These are phyloP conservation scores for Parus major DNA, from an alignment of 2,113 vertebrate species.

Conservation along the genomic window DNA sequence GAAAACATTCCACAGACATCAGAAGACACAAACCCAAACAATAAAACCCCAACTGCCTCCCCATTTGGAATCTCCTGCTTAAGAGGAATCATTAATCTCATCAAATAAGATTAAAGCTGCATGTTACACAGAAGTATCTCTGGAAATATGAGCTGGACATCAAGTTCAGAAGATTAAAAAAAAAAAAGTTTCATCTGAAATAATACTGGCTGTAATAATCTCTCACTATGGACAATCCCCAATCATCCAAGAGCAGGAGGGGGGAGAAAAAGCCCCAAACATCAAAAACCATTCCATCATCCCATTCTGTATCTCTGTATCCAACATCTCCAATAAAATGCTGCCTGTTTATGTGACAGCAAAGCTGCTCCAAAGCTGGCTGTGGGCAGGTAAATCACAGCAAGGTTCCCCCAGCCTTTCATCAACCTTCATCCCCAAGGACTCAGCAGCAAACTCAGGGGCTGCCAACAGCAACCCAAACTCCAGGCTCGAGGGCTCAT, in stretches of 20 bases:
- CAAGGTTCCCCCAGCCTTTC: neutral
- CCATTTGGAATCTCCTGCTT: neutral
- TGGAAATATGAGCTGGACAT: neutral
- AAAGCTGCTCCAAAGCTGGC: neutral
- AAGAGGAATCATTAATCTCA: neutral
- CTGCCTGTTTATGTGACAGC: neutral
- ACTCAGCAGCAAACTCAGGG: neutral
- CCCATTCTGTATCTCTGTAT: neutral
- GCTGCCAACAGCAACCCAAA: neutral
- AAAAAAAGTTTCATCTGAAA: neutral
- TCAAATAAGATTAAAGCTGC: constrained; percentile 8
- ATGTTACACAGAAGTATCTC: neutral
- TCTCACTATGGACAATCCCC: neutral
- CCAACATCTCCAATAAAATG: neutral
- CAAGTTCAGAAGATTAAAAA: neutral
- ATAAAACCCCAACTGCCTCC: neutral
- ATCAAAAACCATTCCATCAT: neutral
- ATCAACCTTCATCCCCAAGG: neutral
- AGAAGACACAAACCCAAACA: neutral
- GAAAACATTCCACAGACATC: neutral
- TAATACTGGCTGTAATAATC: neutral
- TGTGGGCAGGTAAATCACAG: neutral
- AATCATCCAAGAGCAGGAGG: neutral
- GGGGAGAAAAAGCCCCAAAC: neutral
- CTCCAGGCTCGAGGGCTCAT: neutral